Evolutionary conservation across 1,140 invertebrate genomes (phyloP).

Genomic region (Drosophila leontia): DNA sequence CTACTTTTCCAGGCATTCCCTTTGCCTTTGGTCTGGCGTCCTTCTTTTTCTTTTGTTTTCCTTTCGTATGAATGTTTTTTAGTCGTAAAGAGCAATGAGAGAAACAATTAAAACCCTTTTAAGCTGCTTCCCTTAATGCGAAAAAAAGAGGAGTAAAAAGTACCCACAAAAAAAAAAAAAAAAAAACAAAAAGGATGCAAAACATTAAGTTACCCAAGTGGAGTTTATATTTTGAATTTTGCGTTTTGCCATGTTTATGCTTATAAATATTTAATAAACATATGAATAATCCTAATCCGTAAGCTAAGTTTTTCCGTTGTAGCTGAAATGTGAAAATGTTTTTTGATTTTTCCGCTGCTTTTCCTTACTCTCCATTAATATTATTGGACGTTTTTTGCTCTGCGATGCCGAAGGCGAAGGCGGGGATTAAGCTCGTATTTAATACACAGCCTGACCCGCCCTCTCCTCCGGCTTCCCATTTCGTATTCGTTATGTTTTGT

Average conservation of each 20-base stretch:
- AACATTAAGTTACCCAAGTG: slow-evolving; percentile 32
- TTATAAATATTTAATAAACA: slow-evolving; percentile 48
- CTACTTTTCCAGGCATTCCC: slow-evolving; percentile 32
- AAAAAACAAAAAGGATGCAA: slow-evolving; percentile 16
- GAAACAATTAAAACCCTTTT: slow-evolving; percentile 52
- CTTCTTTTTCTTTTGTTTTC: slow-evolving; percentile 34
- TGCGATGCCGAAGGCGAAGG: slow-evolving; percentile 28
- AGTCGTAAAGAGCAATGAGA: slow-evolving; percentile 31
- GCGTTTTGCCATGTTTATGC: slow-evolving; percentile 69
- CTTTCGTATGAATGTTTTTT: slow-evolving; percentile 51
- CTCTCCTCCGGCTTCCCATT: slow-evolving; percentile 9
- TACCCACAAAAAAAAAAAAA: slow-evolving; percentile 16
- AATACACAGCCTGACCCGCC: slow-evolving; percentile 13
- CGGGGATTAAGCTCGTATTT: slow-evolving; percentile 8
- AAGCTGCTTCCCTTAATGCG: slow-evolving; percentile 54
- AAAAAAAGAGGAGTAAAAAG: slow-evolving; percentile 17
- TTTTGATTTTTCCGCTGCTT: slow-evolving; percentile 46
- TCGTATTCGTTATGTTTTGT: slow-evolving; percentile 49
- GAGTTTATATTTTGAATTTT: slow-evolving; percentile 55
- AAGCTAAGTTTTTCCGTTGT: slow-evolving; percentile 75
- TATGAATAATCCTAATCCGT: slow-evolving; percentile 64
- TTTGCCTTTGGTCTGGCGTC: slow-evolving; percentile 45
- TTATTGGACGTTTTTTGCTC: slow-evolving; percentile 55
- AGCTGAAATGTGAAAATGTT: slow-evolving; percentile 77
- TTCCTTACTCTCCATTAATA: slow-evolving; percentile 27